Percentiles rank a stretch among this genome's conserved stretches.
phyloP scores from a whole-genome alignment of 2,113 vertebrate species.

The Labeo rohita region DNA sequence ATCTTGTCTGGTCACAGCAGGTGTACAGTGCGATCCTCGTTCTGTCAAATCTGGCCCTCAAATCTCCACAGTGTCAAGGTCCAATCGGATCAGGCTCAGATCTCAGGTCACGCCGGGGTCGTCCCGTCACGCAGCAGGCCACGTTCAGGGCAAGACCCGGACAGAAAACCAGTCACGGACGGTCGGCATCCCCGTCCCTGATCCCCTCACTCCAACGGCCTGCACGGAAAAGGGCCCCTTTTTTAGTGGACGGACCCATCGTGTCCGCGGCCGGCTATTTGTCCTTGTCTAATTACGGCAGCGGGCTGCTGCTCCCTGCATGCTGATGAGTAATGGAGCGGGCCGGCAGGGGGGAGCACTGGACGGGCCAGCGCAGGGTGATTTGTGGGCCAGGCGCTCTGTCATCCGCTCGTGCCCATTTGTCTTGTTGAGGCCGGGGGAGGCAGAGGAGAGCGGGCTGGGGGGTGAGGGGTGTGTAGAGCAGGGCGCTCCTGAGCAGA shows the following conservation, averaged over 20 bases:
- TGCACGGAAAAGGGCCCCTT: conserved; percentile 80
- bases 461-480: conserved; percentile 48
- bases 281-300: conserved; percentile 96
- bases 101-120: not conserved
- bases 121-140: not conserved
- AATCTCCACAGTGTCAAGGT: not conserved
- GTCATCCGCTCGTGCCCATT: conserved; percentile 84
- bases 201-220: conserved; percentile 71
- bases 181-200: conserved; percentile 54
- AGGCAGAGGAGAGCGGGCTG: conserved; percentile 64
- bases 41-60: not conserved
- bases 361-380: conserved; percentile 78
- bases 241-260: conserved; percentile 80
- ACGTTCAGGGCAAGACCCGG: conserved; percentile 10
- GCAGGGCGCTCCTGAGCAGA: conserved; percentile 68
- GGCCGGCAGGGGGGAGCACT: conserved; percentile 75
- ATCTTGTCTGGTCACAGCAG: too few relatives aligned
- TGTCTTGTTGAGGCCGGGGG: conserved; percentile 82
- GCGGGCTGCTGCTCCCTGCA: conserved; percentile 84
- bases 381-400: conserved; percentile 89
- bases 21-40: too few relatives aligned
- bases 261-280: conserved; percentile 79
- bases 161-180: conserved; percentile 70
- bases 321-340: conserved; percentile 90
- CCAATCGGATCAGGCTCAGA: not conserved